These are phyloP conservation scores for Helicolenus hilgendorfi DNA, from an alignment of 2,797 vertebrate species.

Conservation along the genomic window DNA sequence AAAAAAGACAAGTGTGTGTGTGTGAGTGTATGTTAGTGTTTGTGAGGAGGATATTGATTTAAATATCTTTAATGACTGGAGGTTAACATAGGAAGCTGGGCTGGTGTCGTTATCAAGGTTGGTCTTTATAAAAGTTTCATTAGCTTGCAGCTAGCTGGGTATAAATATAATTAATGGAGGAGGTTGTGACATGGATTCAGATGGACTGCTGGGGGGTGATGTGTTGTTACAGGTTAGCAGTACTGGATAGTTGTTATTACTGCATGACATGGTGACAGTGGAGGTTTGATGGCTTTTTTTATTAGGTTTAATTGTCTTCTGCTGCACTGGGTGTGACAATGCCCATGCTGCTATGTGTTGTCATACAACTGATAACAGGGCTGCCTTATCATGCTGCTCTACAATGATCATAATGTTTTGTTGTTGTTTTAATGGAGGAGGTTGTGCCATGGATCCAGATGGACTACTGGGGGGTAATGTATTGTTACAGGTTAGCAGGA, in stretches of 20 bases:
- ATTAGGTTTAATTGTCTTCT: not conserved
- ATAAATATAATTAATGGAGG: not conserved
- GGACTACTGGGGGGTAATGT: too few relatives aligned
- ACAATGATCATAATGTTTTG: not conserved
- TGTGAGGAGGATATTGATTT: too few relatives aligned
- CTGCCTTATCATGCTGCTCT: not conserved
- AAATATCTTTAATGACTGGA: too few relatives aligned
- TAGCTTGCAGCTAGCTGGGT: not conserved
- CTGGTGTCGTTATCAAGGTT: not conserved
- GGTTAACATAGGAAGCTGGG: not conserved
- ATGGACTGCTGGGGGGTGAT: too few relatives aligned
- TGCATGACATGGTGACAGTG: not conserved
- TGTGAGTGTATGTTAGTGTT: too few relatives aligned
- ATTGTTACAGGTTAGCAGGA: too few relatives aligned
- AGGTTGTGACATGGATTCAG: not conserved
- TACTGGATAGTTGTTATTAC: not conserved
- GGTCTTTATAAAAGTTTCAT: not conserved
- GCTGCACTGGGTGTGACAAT: not conserved
- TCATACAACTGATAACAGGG: not conserved
- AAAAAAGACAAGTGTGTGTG: too few relatives aligned
- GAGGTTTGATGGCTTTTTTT: not conserved
- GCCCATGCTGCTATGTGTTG: constrained; percentile 28
- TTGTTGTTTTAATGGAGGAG: too few relatives aligned
- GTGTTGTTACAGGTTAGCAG: not conserved
- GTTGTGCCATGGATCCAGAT: too few relatives aligned